phyloP scores from a whole-genome alignment of 1,140 invertebrate species.

The Bombus pascuorum region DNA sequence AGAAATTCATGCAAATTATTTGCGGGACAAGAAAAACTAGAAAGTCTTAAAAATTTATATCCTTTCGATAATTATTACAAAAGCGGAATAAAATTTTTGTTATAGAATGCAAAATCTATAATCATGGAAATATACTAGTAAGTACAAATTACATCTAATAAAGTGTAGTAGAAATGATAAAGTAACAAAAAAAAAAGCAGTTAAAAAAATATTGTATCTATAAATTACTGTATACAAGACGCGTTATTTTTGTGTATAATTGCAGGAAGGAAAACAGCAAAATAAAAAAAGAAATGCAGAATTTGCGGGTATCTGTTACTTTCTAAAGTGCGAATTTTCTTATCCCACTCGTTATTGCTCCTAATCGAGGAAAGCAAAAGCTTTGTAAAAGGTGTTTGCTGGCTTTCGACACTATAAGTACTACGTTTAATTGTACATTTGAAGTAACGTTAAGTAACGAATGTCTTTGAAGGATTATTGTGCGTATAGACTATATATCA shows the following conservation, averaged over 20 bases:
- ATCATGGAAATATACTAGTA: neutral
- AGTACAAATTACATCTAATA: neutral
- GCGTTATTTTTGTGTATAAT: neutral
- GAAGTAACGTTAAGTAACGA: slow-evolving; percentile 1
- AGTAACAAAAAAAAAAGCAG: neutral
- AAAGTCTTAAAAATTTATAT: neutral
- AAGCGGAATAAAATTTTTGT: neutral
- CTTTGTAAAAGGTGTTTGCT: slow-evolving; percentile 30
- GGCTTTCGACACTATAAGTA: neutral
- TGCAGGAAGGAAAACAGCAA: neutral
- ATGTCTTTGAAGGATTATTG: slow-evolving; percentile 41
- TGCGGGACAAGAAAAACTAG: slow-evolving; percentile 8
- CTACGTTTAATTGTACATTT: slow-evolving; percentile 25
- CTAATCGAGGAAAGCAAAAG: slow-evolving; percentile 18
- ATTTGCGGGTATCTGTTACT: neutral
- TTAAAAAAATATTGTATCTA: neutral
- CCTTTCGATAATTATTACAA: neutral
- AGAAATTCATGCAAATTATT: neutral
- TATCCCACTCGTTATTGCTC: neutral
- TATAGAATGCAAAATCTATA: neutral
- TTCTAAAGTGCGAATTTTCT: neutral
- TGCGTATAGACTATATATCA: slow-evolving; percentile 24
- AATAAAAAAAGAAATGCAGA: neutral
- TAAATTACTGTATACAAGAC: neutral
- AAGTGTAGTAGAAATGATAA: neutral